phyloP scores from a whole-genome alignment of 2,888 invertebrate species.

The Leucophenga montana region DNA sequence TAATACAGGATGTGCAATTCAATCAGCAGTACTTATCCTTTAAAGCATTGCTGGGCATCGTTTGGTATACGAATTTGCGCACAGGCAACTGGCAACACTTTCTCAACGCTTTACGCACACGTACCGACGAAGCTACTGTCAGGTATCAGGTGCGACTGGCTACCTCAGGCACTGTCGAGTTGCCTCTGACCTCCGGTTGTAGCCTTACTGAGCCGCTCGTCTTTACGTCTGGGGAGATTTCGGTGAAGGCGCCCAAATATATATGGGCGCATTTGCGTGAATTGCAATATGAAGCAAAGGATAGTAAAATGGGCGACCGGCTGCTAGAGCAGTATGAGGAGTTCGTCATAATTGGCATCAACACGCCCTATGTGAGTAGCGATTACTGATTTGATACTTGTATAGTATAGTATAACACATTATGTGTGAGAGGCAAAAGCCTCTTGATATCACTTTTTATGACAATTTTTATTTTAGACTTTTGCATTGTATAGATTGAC shows the following conservation, averaged over 20 bases:
- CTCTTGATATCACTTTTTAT: too few relatives aligned
- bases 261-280: conserved; percentile 45
- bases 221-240: not conserved
- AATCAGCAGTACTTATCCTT: conserved; percentile 17
- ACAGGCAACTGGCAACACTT: conserved; percentile 41
- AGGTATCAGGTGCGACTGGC: conserved; percentile 45
- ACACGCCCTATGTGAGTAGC: conserved; percentile 46
- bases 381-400: too few relatives aligned
- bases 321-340: conserved; percentile 30
- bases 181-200: conserved; percentile 29
- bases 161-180: conserved; percentile 39
- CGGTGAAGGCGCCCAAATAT: conserved; percentile 35
- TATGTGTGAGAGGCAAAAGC: too few relatives aligned
- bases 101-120: conserved; percentile 34
- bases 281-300: not conserved
- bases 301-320: too few relatives aligned
- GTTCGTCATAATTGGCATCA: conserved; percentile 46
- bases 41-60: conserved; percentile 34
- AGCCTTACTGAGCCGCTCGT: conserved; percentile 20
- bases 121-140: not conserved
- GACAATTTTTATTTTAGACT: too few relatives aligned
- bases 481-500: too few relatives aligned
- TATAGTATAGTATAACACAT: too few relatives aligned
- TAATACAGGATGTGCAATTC: conserved; percentile 38
- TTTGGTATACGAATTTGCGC: conserved; percentile 41